These are phyloP conservation scores for Oncorhynchus keta DNA, from an alignment of 2,113 vertebrate genomes.

Conservation along the genomic window DNA sequence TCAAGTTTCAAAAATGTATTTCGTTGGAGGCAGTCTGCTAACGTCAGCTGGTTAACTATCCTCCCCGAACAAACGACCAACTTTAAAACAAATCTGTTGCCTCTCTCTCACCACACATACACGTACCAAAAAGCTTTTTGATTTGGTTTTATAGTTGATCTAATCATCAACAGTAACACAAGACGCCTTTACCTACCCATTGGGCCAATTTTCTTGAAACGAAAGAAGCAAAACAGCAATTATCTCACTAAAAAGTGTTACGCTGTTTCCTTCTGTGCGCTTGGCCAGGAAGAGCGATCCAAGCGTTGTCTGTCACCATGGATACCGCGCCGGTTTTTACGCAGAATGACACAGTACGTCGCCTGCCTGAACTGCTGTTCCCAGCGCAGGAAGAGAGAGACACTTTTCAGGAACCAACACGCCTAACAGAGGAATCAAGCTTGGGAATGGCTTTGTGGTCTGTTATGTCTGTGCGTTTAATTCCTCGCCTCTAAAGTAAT, in stretches of 20 bases:
- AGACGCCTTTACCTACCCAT: conserved; percentile 59
- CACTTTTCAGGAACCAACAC: neutral
- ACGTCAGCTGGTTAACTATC: too few relatives aligned
- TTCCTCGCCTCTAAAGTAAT: conserved; percentile 52
- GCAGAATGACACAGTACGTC: neutral
- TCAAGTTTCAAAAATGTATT: too few relatives aligned
- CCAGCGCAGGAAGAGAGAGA: neutral
- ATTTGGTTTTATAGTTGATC: too few relatives aligned
- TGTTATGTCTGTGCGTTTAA: conserved; percentile 53
- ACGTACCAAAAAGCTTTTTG: too few relatives aligned
- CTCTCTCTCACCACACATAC: too few relatives aligned
- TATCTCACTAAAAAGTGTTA: neutral
- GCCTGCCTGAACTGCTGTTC: too few relatives aligned
- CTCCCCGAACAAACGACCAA: too few relatives aligned
- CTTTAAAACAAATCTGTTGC: neutral
- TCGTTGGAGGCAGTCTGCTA: too few relatives aligned
- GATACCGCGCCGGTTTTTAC: conserved; percentile 39
- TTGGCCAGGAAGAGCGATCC: neutral
- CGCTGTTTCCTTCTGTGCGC: neutral
- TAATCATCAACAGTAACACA: too few relatives aligned
- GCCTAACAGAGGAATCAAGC: conserved; percentile 24
- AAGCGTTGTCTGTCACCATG: conserved; percentile 48
- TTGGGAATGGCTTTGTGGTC: conserved; percentile 28
- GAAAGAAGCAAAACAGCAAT: neutral
- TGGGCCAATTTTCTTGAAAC: neutral